phyloP scores from a whole-genome alignment of 2,113 vertebrate species.

The Perca fluviatilis region DNA sequence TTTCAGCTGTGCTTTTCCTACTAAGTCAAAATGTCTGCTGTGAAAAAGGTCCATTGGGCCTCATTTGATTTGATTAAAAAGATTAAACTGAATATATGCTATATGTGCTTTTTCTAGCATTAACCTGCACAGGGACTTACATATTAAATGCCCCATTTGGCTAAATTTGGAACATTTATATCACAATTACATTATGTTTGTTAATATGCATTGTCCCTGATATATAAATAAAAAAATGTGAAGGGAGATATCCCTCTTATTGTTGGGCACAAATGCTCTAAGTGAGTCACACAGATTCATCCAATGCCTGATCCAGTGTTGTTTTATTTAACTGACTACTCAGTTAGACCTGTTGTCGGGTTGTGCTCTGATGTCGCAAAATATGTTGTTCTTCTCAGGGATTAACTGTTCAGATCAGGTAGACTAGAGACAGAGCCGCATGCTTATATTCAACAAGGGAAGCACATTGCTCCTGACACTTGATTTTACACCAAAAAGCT shows the following conservation, averaged over 20 bases:
- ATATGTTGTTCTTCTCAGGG: constrained; percentile 19
- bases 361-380: background rate
- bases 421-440: background rate
- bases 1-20: too few species aligned
- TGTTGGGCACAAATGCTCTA: background rate
- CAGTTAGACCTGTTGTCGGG: constrained; percentile 19
- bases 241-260: too few species aligned
- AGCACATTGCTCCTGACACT: background rate
- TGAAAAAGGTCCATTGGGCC: too few species aligned
- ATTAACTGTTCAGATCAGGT: constrained; percentile 59
- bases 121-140: too few species aligned
- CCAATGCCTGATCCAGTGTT: background rate
- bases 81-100: too few species aligned
- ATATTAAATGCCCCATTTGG: too few species aligned
- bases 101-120: too few species aligned
- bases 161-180: too few species aligned
- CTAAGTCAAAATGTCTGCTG: too few species aligned
- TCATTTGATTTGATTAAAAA: too few species aligned
- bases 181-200: too few species aligned
- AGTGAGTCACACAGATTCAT: background rate
- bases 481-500: constrained; percentile 7
- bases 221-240: background rate
- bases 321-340: constrained; percentile 44
- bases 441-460: background rate
- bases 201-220: background rate